Conservation (phyloP, 2,888 invertebrate species). For the Teleogryllus oceanicus region DNA sequence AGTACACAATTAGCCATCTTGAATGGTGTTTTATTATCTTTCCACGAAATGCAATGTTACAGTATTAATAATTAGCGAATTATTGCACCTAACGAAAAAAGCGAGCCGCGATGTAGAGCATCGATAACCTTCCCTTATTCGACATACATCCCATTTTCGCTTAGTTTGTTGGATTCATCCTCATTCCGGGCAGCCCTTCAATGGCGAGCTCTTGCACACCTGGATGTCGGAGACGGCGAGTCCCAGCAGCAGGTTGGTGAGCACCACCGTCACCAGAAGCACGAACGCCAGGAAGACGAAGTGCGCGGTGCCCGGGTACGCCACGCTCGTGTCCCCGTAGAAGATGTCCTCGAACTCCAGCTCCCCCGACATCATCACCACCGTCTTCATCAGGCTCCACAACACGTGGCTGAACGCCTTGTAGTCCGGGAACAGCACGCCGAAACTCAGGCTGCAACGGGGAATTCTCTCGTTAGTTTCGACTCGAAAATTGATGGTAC, state of each 20-base stretch:
- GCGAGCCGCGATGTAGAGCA: too few species aligned
- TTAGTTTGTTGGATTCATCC: too few species aligned
- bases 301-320: constrained; percentile 71
- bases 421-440: constrained; percentile 76
- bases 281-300: constrained; percentile 73
- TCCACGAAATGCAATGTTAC: too few species aligned
- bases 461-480: neutral
- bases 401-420: constrained; percentile 55
- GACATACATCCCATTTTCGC: too few species aligned
- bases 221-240: constrained; percentile 81
- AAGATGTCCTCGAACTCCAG: constrained; percentile 82
- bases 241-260: constrained; percentile 80
- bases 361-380: constrained; percentile 88
- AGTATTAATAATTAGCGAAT: too few species aligned
- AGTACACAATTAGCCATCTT: too few species aligned
- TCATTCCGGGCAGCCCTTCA: too few species aligned
- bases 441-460: constrained; percentile 61
- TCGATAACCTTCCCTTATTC: too few species aligned
- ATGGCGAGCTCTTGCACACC: neutral
- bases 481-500: too few species aligned
- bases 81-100: too few species aligned
- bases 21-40: too few species aligned
- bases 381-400: constrained; percentile 67
- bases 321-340: constrained; percentile 54
- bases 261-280: constrained; percentile 72